phyloP scores from a whole-genome alignment of 2,797 vertebrate species.

The Micromesistius poutassou region DNA sequence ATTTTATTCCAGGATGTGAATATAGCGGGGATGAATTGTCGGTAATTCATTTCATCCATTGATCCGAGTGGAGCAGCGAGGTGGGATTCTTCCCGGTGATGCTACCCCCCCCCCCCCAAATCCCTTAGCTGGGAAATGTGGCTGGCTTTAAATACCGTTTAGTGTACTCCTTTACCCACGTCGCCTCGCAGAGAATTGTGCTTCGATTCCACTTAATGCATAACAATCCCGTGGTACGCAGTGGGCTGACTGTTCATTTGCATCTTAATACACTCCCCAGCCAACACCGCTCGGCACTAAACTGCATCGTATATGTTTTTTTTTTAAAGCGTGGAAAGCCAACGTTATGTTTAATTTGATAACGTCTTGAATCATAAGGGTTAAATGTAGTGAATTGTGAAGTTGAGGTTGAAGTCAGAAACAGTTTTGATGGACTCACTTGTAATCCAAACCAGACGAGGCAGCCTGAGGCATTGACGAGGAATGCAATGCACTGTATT shows the following conservation, averaged over 20 bases:
- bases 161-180: not conserved
- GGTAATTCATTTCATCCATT: too few relatives aligned
- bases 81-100: too few relatives aligned
- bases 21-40: too few relatives aligned
- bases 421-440: too few relatives aligned
- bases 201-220: conserved; percentile 1
- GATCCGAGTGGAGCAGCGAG: too few relatives aligned
- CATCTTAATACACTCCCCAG: not conserved
- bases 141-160: not conserved
- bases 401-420: too few relatives aligned
- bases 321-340: not conserved
- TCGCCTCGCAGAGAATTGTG: not conserved
- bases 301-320: not conserved
- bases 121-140: too few relatives aligned
- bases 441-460: not conserved
- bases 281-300: not conserved
- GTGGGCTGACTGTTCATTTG: not conserved
- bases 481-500: not conserved
- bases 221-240: not conserved
- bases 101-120: too few relatives aligned
- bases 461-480: not conserved
- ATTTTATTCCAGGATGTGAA: too few relatives aligned
- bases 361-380: too few relatives aligned
- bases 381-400: too few relatives aligned
- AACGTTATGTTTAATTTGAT: not conserved